Base-by-base conservation (phyloP, 2,888 invertebrate species). In the Cabera pusaria region DNA sequence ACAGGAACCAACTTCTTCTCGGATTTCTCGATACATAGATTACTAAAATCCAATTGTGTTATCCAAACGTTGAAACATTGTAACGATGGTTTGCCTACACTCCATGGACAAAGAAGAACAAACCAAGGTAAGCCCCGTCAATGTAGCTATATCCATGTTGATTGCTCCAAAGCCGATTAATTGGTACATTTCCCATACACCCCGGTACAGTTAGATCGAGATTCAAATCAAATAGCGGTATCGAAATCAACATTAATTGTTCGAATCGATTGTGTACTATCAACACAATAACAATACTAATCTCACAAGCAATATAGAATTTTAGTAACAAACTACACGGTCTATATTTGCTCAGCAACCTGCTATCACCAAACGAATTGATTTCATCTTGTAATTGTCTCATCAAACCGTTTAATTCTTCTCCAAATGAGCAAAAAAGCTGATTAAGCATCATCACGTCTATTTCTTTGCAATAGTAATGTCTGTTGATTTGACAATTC, bases 191-290 rank as follows among this genome's bases (percentile, higher is more conserved):
- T 80, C 78, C 74, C 78, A 80, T 77, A 74, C 69, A 66, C 53
- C 58, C 47, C 26, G 24, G 14, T 33, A 40, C 45, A 43, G 43
- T 43, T 43, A 51, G 50, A 41, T 42, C 44, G 45, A 66, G 77
- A 78, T 79, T 72, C 65, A 65, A 70, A 79, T 80, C 80, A 72
- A 70, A 74, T 74, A 80, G 66, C 76, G 73, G 75, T 70, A 75
- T 76, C 69, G 67, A 64, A 77, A 78, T 81, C 77, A 73, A 77
- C 79, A 77, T 77, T 79, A 79, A 79, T 81, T 81, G 81, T 81
- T 75, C 66, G 62, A 59, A 55, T 52, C 62, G 65, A 73, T 73
- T 67, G 72, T 68, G 36, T 47, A 29, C 41, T 44, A 59, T 59
- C 49, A 56, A 52, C 49, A 34, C 46, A 28, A 46, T 46, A 41